Evolutionary conservation across 2,888 invertebrate species (phyloP).

Genomic region (Brassicogethes aeneus): DNA sequence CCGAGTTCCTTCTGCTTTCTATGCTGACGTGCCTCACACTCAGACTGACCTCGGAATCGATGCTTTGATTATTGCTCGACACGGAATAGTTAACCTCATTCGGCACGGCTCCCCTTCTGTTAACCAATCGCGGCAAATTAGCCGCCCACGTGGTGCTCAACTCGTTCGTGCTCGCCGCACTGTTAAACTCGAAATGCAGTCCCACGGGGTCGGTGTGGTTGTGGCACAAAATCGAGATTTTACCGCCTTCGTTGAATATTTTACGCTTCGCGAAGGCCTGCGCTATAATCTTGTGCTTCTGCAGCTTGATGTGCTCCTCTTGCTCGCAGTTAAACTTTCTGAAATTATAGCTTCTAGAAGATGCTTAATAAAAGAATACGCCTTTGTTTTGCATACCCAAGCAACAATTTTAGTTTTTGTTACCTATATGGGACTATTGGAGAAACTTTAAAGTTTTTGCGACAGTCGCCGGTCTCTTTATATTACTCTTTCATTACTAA

Average conservation of each 20-base stretch:
- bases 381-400: no score
- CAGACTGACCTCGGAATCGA: slow-evolving; percentile 56
- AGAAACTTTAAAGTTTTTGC: no score
- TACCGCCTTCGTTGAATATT: slow-evolving; percentile 73
- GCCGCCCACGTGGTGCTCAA: slow-evolving; percentile 90
- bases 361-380: no score
- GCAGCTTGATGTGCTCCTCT: slow-evolving; percentile 59
- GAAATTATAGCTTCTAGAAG: no score
- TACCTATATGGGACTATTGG: no score
- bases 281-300: slow-evolving; percentile 85
- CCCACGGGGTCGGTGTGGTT: slow-evolving; percentile 89
- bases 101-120: slow-evolving; percentile 73
- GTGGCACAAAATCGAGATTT: slow-evolving; percentile 79
- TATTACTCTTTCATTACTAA: no score
- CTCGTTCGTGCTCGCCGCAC: slow-evolving; percentile 69
- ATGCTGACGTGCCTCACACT: slow-evolving; percentile 75
- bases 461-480: no score
- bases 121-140: slow-evolving; percentile 78
- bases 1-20: slow-evolving; percentile 77
- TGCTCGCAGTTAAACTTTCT: slow-evolving; percentile 66
- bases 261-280: slow-evolving; percentile 83
- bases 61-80: slow-evolving; percentile 47
- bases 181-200: slow-evolving; percentile 62
- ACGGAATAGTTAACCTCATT: slow-evolving; percentile 47
- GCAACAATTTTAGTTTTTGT: no score